Evolutionary conservation across 2,888 invertebrate genomes (phyloP).

Genomic region (Hypsopygia costalis): DNA sequence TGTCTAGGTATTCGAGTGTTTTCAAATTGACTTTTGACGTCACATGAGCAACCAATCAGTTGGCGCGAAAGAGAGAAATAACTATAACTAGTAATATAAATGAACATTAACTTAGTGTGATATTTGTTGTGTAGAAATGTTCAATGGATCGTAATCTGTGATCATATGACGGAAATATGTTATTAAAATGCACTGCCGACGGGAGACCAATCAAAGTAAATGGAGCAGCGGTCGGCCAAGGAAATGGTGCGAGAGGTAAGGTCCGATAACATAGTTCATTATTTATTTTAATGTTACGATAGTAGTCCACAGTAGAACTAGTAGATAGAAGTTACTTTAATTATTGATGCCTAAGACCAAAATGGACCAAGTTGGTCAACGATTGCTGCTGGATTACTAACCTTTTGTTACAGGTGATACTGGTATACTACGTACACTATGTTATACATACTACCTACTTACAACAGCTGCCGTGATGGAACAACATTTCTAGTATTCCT

Average conservation of each 20-base stretch:
- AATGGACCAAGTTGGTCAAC: no score
- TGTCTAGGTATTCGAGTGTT: constrained; percentile 52
- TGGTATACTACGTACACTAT: no score
- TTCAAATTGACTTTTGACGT: constrained; percentile 72
- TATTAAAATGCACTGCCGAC: constrained; percentile 76
- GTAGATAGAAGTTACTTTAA: background rate
- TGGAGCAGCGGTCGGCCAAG: constrained; percentile 59
- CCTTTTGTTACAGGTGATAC: no score
- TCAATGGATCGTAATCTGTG: constrained; percentile 55
- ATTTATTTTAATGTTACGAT: no score
- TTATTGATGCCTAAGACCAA: no score
- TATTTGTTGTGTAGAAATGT: constrained; percentile 34
- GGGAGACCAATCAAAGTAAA: constrained; percentile 75
- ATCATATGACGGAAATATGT: constrained; percentile 60
- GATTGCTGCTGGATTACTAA: no score
- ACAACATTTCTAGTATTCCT: no score
- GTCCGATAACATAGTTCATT: constrained; percentile 25
- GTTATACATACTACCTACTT: no score
- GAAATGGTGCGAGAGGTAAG: constrained; percentile 74
- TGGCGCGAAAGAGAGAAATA: constrained; percentile 48
- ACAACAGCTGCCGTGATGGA: no score
- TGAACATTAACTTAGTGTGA: constrained; percentile 37
- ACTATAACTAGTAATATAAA: constrained; percentile 19
- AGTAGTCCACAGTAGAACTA: constrained; percentile 3
- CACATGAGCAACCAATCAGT: constrained; percentile 63